These are phyloP conservation scores for Coptodon rendalli DNA, from an alignment of 2,113 vertebrate species.

Conservation along the genomic window DNA sequence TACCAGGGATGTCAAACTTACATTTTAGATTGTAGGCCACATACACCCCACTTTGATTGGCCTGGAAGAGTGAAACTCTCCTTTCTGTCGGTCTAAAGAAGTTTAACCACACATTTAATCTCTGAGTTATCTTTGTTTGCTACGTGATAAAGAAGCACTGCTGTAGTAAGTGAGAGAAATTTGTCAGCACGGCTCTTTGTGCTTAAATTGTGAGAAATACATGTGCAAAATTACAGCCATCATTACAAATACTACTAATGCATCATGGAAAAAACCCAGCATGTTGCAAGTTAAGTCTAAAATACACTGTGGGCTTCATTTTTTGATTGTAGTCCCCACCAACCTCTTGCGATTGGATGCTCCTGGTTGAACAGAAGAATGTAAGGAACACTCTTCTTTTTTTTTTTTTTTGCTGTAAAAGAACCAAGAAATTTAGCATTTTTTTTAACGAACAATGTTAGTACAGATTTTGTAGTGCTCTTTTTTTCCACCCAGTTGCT, in stretches of 20 bases:
- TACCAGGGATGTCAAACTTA: neutral
- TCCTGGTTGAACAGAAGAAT: slow-evolving; percentile 70
- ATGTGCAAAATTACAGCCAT: neutral
- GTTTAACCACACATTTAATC: neutral
- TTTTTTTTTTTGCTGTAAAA: slow-evolving; percentile 26
- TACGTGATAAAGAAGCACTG: neutral
- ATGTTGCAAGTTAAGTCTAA: slow-evolving; percentile 42
- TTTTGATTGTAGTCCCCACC: slow-evolving; percentile 66
- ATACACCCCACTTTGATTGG: neutral
- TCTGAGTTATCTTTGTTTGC: neutral
- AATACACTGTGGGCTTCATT: slow-evolving; percentile 54
- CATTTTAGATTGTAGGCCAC: neutral
- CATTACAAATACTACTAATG: neutral
- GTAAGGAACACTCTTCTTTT: slow-evolving; percentile 62
- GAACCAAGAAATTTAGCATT: slow-evolving; percentile 13
- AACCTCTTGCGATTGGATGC: slow-evolving; percentile 67
- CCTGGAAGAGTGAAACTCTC: neutral
- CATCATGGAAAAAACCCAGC: slow-evolving; percentile 11
- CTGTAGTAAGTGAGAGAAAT: neutral
- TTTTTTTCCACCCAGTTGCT: neutral
- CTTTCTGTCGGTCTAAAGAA: neutral
- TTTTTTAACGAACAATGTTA: slow-evolving; percentile 9
- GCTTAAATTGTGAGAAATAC: neutral
- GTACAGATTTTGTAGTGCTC: neutral
- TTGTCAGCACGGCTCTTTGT: neutral